Base-by-base conservation (phyloP, 2,888 invertebrate species). In the Formica aserva region DNA sequence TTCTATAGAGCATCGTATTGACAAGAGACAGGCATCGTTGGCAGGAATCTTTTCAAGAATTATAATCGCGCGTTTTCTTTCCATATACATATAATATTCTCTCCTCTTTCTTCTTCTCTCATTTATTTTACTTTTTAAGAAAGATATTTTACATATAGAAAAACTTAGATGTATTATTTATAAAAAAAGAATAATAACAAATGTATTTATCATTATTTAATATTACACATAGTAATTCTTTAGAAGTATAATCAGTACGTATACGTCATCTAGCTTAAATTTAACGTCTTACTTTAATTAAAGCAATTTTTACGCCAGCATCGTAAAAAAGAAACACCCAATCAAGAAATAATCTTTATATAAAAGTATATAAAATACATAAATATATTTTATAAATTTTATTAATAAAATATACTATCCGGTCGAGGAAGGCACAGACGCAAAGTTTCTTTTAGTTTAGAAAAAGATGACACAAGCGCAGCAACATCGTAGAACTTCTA, bases 401-500 rank as follows among this genome's bases (percentile, higher is more conserved):
- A 66, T 66, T 57, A 1, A 41, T 77, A 41, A 57, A 67, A 15
- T 15, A 29, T 29, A n/a, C n/a, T 13, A 77, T 67, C 57, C 15
- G 4, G 18, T 29, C 22, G n/a, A n/a, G 5, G 13, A 2, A 65
- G 66, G n/a, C n/a, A 45, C 26, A 13, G 18, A 26, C 66, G 71
- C 38, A 9, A 55, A 67, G 29, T 66, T 55, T 41, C 29, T 60
- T 75, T 15, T 4, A 60, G n/a, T 75, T 45, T 55, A 6, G 18
- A 57, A 41, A 1, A 66, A 65, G n/a, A 57, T 15, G 29, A 11
- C 13, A 57, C 52, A 29, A 45, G n/a, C 45, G n/a, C 26, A 26
- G 26, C 5, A 66, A 66, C 29, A 62, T 26, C n/a, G 15, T 45
- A 13, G 22, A 41, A 78, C 45, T 60, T 45, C 1, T 71, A 60